A percentile compares a stretch with the other conserved stretches of the same genome.
Evolutionary conservation across 2,113 vertebrate species (phyloP).

Genomic region (Macrotus californicus): DNA sequence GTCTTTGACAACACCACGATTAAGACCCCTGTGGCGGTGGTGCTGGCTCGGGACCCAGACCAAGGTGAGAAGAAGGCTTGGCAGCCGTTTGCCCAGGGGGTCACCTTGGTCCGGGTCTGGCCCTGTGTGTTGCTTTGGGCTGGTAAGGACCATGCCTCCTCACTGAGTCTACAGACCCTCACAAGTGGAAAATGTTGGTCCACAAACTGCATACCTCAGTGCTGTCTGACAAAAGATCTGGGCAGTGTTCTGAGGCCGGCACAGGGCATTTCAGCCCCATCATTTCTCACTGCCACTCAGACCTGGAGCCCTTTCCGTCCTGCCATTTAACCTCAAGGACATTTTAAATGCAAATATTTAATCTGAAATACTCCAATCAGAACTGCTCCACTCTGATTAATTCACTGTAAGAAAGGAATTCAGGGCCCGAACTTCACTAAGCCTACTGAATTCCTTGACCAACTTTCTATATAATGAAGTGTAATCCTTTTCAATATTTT

Average conservation of each 20-base stretch:
- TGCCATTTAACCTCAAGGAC: background rate
- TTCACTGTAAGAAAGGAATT: background rate
- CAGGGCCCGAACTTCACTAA: background rate
- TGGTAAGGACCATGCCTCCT: background rate
- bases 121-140: background rate
- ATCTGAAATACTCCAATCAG: background rate
- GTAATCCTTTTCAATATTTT: background rate
- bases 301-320: background rate
- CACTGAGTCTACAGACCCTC: background rate
- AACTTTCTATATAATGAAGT: background rate
- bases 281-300: background rate
- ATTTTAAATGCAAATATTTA: background rate
- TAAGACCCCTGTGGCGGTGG: constrained; percentile 90
- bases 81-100: background rate
- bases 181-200: background rate
- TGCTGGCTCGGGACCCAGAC: constrained; percentile 93
- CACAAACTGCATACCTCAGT: background rate
- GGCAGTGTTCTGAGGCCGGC: background rate
- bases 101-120: background rate
- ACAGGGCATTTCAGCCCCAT: background rate
- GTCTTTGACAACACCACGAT: constrained; percentile 96
- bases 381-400: background rate
- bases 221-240: background rate
- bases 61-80: constrained; percentile 81
- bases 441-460: background rate